These are phyloP conservation scores for Cactoblastis cactorum DNA, from an alignment of 2,888 invertebrate species.

Conservation along the genomic window DNA sequence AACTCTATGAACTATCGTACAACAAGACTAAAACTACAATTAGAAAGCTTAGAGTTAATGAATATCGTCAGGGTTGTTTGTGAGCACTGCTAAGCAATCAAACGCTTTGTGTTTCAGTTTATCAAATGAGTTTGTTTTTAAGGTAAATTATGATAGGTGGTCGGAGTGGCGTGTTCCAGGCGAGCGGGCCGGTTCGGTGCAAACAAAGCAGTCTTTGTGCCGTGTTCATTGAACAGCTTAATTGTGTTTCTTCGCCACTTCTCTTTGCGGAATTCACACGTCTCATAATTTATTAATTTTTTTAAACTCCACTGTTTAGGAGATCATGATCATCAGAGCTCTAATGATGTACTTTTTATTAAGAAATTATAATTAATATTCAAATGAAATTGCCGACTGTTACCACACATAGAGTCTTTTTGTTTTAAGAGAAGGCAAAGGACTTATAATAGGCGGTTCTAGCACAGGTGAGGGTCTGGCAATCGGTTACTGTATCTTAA, in stretches of 20 bases:
- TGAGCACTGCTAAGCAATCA: constrained; percentile 13
- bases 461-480: too few species aligned
- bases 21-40: constrained; percentile 55
- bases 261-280: constrained; percentile 48
- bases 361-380: background rate
- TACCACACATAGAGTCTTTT: too few species aligned
- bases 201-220: constrained; percentile 61
- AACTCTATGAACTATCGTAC: constrained; percentile 69
- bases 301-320: constrained; percentile 31
- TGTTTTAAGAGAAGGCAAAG: too few species aligned
- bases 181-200: constrained; percentile 38
- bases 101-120: constrained; percentile 12
- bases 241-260: constrained; percentile 64
- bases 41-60: constrained; percentile 61
- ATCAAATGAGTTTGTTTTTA: constrained; percentile 12
- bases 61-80: constrained; percentile 51
- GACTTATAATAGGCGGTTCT: too few species aligned
- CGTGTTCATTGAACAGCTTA: constrained; percentile 69
- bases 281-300: constrained; percentile 53
- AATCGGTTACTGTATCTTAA: too few species aligned
- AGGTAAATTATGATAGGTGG: constrained; percentile 19
- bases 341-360: constrained; percentile 4
- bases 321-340: constrained; percentile 9
- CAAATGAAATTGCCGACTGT: background rate
- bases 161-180: constrained; percentile 45